Conservation (phyloP, 1,140 invertebrate genomes). For the Plutomurus gul region DNA sequence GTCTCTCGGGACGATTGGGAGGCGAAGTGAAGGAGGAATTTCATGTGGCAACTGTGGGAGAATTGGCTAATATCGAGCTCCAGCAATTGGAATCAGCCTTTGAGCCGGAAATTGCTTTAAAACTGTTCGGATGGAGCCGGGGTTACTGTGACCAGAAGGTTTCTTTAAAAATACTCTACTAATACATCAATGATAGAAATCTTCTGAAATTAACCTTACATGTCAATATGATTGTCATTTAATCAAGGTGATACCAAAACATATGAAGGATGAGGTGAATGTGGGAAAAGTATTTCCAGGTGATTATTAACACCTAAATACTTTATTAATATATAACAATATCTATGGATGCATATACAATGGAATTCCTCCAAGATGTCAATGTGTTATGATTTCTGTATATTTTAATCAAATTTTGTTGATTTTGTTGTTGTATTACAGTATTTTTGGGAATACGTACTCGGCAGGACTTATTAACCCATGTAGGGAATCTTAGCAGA, state of each 20-base stretch:
- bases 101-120: constrained; percentile 7
- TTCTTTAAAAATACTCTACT: too few relatives aligned
- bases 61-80: background rate
- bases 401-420: background rate
- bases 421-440: background rate
- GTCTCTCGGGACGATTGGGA: background rate
- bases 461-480: background rate
- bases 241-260: too few relatives aligned
- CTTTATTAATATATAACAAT: background rate
- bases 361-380: background rate
- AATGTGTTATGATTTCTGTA: background rate
- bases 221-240: too few relatives aligned
- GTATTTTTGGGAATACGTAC: constrained; percentile 11
- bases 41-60: background rate
- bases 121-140: background rate
- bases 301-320: background rate
- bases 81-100: constrained; percentile 3
- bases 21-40: constrained; percentile 12
- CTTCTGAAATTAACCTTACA: too few relatives aligned
- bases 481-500: background rate
- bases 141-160: constrained; percentile 18
- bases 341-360: background rate
- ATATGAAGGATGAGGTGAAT: constrained; percentile 5
- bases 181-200: too few relatives aligned
- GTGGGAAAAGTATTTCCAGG: constrained; percentile 21